These are phyloP conservation scores for Malurus melanocephalus DNA, from an alignment of 2,113 vertebrate genomes.

Conservation along the genomic window DNA sequence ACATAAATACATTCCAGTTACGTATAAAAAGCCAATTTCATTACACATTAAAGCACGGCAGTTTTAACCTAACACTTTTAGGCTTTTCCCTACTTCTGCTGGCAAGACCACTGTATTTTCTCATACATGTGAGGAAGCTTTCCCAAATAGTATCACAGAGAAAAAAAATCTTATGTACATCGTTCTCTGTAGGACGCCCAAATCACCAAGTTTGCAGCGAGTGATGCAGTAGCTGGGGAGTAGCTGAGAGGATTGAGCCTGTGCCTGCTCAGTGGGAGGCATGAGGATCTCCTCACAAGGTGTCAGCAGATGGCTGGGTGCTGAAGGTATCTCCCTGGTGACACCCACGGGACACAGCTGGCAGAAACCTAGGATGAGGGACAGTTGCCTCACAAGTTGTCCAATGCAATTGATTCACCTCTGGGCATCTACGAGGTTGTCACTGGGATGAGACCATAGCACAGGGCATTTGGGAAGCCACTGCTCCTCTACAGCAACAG, in stretches of 20 bases:
- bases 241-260: neutral
- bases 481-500: neutral
- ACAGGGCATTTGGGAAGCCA: neutral
- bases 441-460: neutral
- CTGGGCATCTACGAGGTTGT: neutral
- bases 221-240: neutral
- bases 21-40: slow-evolving; percentile 17
- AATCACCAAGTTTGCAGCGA: neutral
- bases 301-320: neutral
- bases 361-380: neutral
- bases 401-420: neutral
- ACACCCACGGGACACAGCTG: neutral
- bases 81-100: neutral
- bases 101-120: neutral
- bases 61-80: neutral
- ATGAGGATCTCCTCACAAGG: neutral
- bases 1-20: neutral
- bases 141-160: neutral
- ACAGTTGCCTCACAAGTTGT: neutral
- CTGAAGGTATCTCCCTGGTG: neutral
- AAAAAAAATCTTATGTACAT: neutral
- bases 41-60: neutral
- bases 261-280: neutral
- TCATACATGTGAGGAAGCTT: neutral
- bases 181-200: neutral